phyloP scores from a whole-genome alignment of 2,888 invertebrate genomes.

The Mellilla xanthometata region DNA sequence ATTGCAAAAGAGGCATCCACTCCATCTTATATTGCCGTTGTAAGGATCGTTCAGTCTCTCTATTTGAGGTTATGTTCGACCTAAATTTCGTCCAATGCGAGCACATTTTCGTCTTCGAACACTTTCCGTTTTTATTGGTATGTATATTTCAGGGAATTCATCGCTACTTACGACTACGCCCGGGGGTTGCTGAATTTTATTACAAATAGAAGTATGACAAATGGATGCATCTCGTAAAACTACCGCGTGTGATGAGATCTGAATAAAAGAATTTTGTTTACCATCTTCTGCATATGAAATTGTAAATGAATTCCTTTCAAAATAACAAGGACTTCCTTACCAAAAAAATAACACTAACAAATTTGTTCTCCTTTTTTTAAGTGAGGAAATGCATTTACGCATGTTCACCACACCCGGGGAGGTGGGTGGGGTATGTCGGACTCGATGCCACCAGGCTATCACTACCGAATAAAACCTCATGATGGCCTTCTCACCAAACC shows the following conservation, averaged over 20 bases:
- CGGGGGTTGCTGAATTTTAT: constrained; percentile 47
- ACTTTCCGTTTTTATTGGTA: constrained; percentile 68
- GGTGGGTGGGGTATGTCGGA: too few species aligned
- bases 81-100: constrained; percentile 70
- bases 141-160: constrained; percentile 63
- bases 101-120: constrained; percentile 65
- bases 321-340: too few species aligned
- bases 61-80: constrained; percentile 65
- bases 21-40: constrained; percentile 62
- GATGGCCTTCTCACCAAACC: too few species aligned
- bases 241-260: constrained; percentile 28
- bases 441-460: too few species aligned
- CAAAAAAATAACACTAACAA: too few species aligned
- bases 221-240: constrained; percentile 47
- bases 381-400: too few species aligned
- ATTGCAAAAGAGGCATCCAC: constrained; percentile 53
- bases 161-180: constrained; percentile 37
- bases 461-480: too few species aligned
- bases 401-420: too few species aligned
- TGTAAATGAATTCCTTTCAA: not conserved
- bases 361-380: too few species aligned
- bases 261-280: constrained; percentile 15
- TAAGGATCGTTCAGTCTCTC: constrained; percentile 62
- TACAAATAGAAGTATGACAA: constrained; percentile 53
- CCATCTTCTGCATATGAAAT: constrained; percentile 24